Conservation (phyloP, 2,797 vertebrate genomes). For the Gallinago solitaria region DNA sequence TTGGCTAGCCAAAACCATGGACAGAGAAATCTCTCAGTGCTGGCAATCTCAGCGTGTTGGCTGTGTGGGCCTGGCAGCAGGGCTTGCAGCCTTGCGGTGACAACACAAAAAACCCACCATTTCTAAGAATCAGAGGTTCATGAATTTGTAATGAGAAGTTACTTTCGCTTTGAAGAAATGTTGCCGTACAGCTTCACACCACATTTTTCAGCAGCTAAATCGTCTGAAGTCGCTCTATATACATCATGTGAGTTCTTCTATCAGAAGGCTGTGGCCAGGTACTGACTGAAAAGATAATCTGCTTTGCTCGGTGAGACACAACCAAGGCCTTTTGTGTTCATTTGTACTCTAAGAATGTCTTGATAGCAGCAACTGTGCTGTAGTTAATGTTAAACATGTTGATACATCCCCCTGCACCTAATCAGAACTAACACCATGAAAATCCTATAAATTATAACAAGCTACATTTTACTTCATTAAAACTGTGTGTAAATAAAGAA, state of each 20-base stretch:
- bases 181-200: not conserved
- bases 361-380: not conserved
- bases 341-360: not conserved
- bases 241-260: not conserved
- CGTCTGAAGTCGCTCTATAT: fast-evolving
- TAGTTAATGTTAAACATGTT: not conserved
- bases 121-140: not conserved
- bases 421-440: not conserved
- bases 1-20: not conserved
- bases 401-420: not conserved
- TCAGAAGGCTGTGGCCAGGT: not conserved
- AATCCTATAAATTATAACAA: not conserved
- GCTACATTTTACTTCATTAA: not conserved
- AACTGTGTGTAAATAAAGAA: not conserved
- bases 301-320: not conserved
- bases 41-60: not conserved
- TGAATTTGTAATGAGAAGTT: not conserved
- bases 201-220: not conserved
- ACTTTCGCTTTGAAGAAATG: not conserved
- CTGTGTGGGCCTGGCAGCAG: not conserved
- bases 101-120: not conserved
- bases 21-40: not conserved
- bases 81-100: not conserved
- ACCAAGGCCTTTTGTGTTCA: not conserved
- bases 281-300: not conserved